These are phyloP conservation scores for Forficula auricularia DNA, from an alignment of 1,140 invertebrate genomes.

Conservation along the genomic window DNA sequence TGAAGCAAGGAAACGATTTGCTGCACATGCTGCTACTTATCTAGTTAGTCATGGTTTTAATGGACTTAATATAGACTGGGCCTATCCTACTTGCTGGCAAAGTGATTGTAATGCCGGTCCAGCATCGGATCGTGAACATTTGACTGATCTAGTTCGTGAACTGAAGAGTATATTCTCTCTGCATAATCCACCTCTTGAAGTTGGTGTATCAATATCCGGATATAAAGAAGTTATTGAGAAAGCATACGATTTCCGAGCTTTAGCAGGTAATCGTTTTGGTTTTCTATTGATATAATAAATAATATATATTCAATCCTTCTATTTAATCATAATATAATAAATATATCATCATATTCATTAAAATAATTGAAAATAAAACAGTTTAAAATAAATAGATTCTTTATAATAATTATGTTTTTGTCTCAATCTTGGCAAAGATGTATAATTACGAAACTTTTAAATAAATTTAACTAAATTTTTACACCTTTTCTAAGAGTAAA, in stretches of 20 bases:
- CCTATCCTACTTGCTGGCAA: slow-evolving; percentile 82
- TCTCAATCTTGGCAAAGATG: too few species aligned
- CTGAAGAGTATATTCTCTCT: slow-evolving; percentile 54
- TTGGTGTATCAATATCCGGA: slow-evolving; percentile 72
- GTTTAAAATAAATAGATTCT: too few species aligned
- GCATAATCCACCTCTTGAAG: slow-evolving; percentile 40
- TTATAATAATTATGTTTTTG: too few species aligned
- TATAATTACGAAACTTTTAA: too few species aligned
- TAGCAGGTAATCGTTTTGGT: too few species aligned
- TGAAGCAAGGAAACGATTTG: slow-evolving; percentile 44
- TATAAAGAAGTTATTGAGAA: slow-evolving; percentile 74
- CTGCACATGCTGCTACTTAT: slow-evolving; percentile 44
- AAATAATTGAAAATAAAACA: too few species aligned
- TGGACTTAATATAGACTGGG: slow-evolving; percentile 77
- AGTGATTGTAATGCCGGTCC: slow-evolving; percentile 69
- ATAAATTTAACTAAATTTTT: too few species aligned
- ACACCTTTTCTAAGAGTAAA: too few species aligned
- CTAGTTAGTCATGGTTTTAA: slow-evolving; percentile 55
- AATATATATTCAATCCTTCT: too few species aligned
- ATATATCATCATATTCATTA: too few species aligned
- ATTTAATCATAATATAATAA: too few species aligned
- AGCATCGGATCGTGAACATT: slow-evolving; percentile 54
- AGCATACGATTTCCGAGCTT: slow-evolving; percentile 55
- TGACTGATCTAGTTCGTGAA: slow-evolving; percentile 60
- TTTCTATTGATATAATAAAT: too few species aligned